Conservation (phyloP, 2,888 invertebrate genomes). For the Thalpophila matura region DNA sequence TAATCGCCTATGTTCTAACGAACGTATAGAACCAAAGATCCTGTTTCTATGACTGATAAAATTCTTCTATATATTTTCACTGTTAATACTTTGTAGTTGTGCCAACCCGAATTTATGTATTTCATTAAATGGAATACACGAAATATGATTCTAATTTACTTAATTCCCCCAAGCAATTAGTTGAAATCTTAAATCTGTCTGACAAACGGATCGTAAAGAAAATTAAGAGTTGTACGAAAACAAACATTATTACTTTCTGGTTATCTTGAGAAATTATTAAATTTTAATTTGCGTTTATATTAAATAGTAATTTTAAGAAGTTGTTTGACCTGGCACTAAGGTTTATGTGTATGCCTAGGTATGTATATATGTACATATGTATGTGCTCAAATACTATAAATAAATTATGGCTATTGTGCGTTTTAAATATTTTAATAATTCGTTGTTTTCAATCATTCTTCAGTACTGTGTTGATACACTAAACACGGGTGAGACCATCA, state of each 20-base stretch:
- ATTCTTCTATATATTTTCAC: conserved; percentile 81
- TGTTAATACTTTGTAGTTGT: conserved; percentile 87
- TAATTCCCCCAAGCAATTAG: conserved; percentile 49
- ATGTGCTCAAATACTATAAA: conserved; percentile 64
- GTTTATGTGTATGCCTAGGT: conserved; percentile 59
- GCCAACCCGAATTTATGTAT: conserved; percentile 90
- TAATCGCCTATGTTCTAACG: conserved; percentile 63
- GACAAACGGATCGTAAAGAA: conserved; percentile 35
- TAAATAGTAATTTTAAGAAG: conserved; percentile 49
- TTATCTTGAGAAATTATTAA: conserved; percentile 26
- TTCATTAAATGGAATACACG: conserved; percentile 87
- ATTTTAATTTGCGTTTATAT: conserved; percentile 45
- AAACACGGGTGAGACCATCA: neutral
- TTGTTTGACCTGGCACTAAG: conserved; percentile 52
- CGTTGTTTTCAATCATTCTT: conserved; percentile 51
- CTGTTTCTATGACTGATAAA: conserved; percentile 80
- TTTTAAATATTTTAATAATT: conserved; percentile 63
- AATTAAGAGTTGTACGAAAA: conserved; percentile 32
- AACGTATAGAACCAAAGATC: conserved; percentile 62
- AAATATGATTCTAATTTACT: conserved; percentile 63
- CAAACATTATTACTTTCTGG: conserved; percentile 21
- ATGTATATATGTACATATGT: conserved; percentile 62
- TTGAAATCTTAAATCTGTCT: conserved; percentile 38
- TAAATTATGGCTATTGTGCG: conserved; percentile 62
- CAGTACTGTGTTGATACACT: neutral